Percentiles rank a stretch among this genome's conserved stretches.
Evolutionary conservation across 2,888 invertebrate genomes (phyloP).

Genomic region (Troides helena): DNA sequence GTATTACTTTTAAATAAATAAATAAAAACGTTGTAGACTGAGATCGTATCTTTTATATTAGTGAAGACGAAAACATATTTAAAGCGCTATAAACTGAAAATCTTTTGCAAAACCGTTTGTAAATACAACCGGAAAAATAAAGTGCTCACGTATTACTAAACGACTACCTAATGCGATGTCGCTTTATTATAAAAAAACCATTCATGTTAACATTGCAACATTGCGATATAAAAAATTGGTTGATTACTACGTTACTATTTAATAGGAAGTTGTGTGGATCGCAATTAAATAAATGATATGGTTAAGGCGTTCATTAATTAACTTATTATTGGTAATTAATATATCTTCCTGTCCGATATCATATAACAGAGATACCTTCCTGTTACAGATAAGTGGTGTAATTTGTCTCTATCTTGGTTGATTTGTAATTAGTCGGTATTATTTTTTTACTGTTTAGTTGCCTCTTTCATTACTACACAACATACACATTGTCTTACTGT

Average conservation of each 20-base stretch:
- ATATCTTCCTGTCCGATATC: constrained; percentile 4
- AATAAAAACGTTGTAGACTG: not conserved
- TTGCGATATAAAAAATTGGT: not conserved
- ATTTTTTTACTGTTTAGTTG: not conserved
- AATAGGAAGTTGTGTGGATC: not conserved
- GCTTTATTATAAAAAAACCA: not conserved
- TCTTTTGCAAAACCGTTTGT: not conserved
- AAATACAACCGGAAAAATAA: not conserved
- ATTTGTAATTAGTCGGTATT: not conserved
- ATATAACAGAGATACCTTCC: not conserved
- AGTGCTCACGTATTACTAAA: not conserved
- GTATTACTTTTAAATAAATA: too few species aligned
- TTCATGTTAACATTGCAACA: not conserved
- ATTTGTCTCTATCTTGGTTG: not conserved
- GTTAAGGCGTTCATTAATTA: constrained; percentile 2
- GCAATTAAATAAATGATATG: constrained; percentile 1
- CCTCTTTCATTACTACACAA: too few species aligned
- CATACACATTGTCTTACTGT: too few species aligned
- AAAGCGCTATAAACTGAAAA: not conserved
- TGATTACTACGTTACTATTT: not conserved
- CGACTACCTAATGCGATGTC: not conserved
- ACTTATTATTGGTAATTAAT: constrained; percentile 4
- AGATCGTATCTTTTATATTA: not conserved
- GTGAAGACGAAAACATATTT: not conserved
- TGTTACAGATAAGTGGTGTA: not conserved